These are phyloP conservation scores for Phragmatobia fuliginosa DNA, from an alignment of 2,888 invertebrate species.

Conservation along the genomic window DNA sequence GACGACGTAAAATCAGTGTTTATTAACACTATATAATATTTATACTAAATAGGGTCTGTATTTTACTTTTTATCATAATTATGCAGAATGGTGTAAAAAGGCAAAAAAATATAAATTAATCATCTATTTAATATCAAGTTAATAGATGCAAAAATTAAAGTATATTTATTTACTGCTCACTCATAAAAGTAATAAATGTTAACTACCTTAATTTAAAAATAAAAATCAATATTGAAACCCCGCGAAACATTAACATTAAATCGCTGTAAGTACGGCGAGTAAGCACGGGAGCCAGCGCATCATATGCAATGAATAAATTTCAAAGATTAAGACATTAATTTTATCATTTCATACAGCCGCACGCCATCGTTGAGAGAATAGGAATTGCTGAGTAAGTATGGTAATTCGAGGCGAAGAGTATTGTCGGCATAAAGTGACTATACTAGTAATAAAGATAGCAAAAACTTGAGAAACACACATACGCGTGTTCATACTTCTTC, in stretches of 20 bases:
- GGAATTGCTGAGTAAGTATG: slow-evolving; percentile 39
- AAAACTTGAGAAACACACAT: no score
- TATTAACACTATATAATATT: no score
- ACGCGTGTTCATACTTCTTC: no score
- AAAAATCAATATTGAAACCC: no score
- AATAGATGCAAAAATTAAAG: neutral
- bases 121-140: neutral
- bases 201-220: no score
- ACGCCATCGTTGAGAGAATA: slow-evolving; percentile 28
- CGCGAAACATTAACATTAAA: slow-evolving; percentile 1
- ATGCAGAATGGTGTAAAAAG: no score
- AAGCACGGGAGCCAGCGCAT: slow-evolving; percentile 31
- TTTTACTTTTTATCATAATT: no score
- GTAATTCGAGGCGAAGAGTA: slow-evolving; percentile 9
- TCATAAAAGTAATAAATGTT: neutral
- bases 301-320: slow-evolving; percentile 68
- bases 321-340: slow-evolving; percentile 72
- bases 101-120: neutral
- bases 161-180: neutral
- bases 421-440: neutral
- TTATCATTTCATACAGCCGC: slow-evolving; percentile 56
- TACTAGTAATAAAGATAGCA: neutral
- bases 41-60: no score
- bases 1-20: no score
- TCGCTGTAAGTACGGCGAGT: neutral